Conservation (phyloP, 2,797 vertebrate genomes). For the Rhadinocentrus ornatus region DNA sequence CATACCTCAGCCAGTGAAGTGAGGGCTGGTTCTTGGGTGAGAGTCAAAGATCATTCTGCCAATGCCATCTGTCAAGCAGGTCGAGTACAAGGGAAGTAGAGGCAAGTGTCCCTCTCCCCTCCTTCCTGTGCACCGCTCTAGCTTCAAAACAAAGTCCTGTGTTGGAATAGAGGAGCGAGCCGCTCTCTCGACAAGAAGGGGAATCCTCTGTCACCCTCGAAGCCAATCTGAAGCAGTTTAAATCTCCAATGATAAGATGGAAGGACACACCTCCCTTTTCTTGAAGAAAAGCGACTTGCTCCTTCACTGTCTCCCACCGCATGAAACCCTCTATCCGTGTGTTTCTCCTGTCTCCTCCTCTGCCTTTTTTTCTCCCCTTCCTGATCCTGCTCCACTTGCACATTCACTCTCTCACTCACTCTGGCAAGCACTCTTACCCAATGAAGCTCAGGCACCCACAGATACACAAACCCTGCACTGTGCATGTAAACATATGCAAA, state of each 20-base stretch:
- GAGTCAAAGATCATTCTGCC: slow-evolving; percentile 75
- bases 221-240: slow-evolving; percentile 58
- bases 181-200: slow-evolving; percentile 52
- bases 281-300: slow-evolving; percentile 56
- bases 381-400: slow-evolving; percentile 64
- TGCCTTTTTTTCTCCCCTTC: slow-evolving; percentile 53
- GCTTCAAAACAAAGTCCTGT: slow-evolving; percentile 65
- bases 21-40: slow-evolving; percentile 41
- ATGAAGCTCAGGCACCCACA: slow-evolving; percentile 44
- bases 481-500: slow-evolving; percentile 50
- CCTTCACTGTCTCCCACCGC: slow-evolving; percentile 41
- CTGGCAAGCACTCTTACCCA: slow-evolving; percentile 59
- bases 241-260: slow-evolving; percentile 54
- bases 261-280: slow-evolving; percentile 58
- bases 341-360: slow-evolving; percentile 55
- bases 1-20: slow-evolving; percentile 67
- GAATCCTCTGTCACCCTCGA: slow-evolving; percentile 55
- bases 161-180: slow-evolving; percentile 35
- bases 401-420: slow-evolving; percentile 53
- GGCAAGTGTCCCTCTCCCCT: slow-evolving; percentile 56
- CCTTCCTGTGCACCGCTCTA: slow-evolving; percentile 44
- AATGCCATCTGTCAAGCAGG: slow-evolving; percentile 74
- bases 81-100: slow-evolving; percentile 58
- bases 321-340: slow-evolving; percentile 40
- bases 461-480: slow-evolving; percentile 30